These are phyloP conservation scores for Cyanoderma ruficeps DNA, from an alignment of 2,113 vertebrate genomes.

Conservation along the genomic window DNA sequence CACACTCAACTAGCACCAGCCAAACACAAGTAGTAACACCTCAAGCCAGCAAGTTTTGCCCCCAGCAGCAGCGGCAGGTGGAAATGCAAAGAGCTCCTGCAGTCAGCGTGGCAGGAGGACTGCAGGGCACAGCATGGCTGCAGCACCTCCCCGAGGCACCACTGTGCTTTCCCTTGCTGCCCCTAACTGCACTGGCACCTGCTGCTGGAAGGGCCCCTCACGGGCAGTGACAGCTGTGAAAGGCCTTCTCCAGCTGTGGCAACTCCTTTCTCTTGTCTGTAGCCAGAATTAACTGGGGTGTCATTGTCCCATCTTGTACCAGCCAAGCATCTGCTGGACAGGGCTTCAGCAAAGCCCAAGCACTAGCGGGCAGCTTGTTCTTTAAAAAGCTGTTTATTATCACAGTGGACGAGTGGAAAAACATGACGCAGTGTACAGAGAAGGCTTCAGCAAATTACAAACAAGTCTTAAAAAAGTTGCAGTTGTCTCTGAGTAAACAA, in stretches of 20 bases:
- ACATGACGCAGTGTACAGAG: accelerated
- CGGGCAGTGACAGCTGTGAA: background rate
- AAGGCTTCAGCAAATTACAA: background rate
- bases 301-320: background rate
- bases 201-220: background rate
- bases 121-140: background rate
- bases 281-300: background rate
- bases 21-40: background rate
- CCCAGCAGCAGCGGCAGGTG: background rate
- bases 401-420: background rate
- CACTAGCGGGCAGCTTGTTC: background rate
- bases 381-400: slow-evolving; percentile 24
- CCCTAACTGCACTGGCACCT: background rate
- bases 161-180: accelerated
- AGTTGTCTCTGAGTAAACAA: background rate
- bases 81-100: background rate
- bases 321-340: background rate
- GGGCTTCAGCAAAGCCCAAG: background rate
- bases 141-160: background rate
- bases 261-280: background rate
- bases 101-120: background rate
- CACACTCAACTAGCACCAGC: background rate
- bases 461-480: background rate
- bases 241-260: background rate
- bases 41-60: background rate